A percentile compares a stretch with the other conserved stretches of the same genome.
These are phyloP conservation scores for Protomyctophum bolini DNA, from an alignment of 2,113 vertebrate species.

Conservation along the genomic window DNA sequence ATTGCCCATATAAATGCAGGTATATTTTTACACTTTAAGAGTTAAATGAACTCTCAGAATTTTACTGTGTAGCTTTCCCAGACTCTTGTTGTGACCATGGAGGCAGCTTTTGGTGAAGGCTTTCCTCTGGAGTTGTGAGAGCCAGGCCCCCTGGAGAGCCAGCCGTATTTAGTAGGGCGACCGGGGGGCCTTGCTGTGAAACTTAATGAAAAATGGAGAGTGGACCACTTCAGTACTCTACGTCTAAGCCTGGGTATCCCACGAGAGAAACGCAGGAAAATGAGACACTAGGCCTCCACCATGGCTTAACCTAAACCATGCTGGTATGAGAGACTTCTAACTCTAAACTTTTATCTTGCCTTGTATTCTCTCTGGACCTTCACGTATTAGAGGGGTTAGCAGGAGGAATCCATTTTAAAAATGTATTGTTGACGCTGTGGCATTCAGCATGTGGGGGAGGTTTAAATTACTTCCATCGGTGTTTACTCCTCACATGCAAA, in stretches of 20 bases:
- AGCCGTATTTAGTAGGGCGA: slow-evolving; percentile 67
- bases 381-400: slow-evolving; percentile 37
- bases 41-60: too few species aligned
- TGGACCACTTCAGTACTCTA: slow-evolving; percentile 27
- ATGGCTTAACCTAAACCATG: slow-evolving; percentile 37
- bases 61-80: neutral
- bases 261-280: slow-evolving; percentile 48
- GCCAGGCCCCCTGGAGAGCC: slow-evolving; percentile 55
- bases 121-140: slow-evolving; percentile 28
- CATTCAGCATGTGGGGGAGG: slow-evolving; percentile 42
- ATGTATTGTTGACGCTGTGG: slow-evolving; percentile 60
- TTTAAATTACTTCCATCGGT: slow-evolving; percentile 70
- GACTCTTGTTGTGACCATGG: slow-evolving; percentile 7
- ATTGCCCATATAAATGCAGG: too few species aligned
- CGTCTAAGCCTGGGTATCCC: slow-evolving; percentile 50
- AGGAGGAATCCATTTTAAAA: slow-evolving; percentile 64
- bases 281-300: slow-evolving; percentile 33
- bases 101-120: slow-evolving; percentile 22
- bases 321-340: slow-evolving; percentile 17
- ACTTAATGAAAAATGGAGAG: slow-evolving; percentile 67
- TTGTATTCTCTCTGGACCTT: slow-evolving; percentile 32
- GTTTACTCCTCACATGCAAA: slow-evolving; percentile 45
- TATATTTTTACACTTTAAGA: too few species aligned
- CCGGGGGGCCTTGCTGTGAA: slow-evolving; percentile 52
- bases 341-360: slow-evolving; percentile 14